phyloP scores from a whole-genome alignment of 2,113 vertebrate genomes.

The Chrysochloris asiatica region DNA sequence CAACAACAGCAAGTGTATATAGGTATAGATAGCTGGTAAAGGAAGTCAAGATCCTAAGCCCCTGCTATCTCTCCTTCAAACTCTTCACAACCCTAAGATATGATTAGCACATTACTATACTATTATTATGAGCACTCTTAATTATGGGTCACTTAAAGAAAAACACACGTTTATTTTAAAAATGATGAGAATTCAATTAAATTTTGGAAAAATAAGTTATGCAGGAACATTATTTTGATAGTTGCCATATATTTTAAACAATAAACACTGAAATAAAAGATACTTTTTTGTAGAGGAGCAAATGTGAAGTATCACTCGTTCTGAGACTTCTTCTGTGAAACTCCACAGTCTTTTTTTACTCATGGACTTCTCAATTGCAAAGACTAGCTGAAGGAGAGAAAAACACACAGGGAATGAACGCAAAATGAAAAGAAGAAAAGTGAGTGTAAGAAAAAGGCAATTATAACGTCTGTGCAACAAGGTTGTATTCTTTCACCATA shows the following conservation, averaged over 20 bases:
- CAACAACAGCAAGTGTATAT: too few relatives aligned
- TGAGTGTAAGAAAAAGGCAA: not conserved
- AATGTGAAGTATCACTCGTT: conserved; percentile 90
- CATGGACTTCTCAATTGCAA: conserved; percentile 91
- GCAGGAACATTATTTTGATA: conserved; percentile 1
- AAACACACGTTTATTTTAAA: not conserved
- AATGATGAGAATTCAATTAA: conserved; percentile 5
- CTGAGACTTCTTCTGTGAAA: conserved; percentile 87
- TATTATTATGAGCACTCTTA: not conserved
- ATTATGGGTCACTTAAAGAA: not conserved
- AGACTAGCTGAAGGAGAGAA: conserved; percentile 87
- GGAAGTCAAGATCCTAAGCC: not conserved
- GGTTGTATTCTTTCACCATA: too few relatives aligned
- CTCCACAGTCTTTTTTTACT: conserved; percentile 90
- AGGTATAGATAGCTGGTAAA: not conserved
- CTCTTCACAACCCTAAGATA: not conserved
- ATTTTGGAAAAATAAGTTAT: not conserved
- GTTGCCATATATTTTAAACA: not conserved
- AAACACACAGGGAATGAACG: conserved; percentile 20
- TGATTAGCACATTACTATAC: not conserved
- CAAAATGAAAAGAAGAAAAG: not conserved
- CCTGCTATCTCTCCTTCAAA: conserved; percentile 18
- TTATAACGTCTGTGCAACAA: not conserved
- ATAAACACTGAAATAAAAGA: conserved; percentile 84
- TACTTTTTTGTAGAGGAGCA: conserved; percentile 95